Percentiles rank a stretch among this genome's conserved stretches.
Conservation (phyloP, 2,888 invertebrate species). For the Anticlea derivata region DNA sequence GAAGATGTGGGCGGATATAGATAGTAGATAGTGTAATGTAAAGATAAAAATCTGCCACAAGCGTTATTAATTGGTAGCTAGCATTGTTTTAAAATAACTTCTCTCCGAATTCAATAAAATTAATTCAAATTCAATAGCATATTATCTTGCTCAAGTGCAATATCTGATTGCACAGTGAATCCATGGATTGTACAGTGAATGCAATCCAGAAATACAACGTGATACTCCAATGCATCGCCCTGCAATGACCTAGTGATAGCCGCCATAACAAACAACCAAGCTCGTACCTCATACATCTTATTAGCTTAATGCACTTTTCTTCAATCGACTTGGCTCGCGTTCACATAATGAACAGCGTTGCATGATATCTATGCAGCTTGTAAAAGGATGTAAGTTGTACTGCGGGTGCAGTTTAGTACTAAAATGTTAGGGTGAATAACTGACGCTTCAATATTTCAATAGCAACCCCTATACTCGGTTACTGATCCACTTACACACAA, state of each 20-base stretch:
- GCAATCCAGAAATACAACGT: slow-evolving; percentile 53
- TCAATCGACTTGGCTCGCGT: slow-evolving; percentile 34
- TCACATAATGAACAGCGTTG: slow-evolving; percentile 26
- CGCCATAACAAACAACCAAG: slow-evolving; percentile 46
- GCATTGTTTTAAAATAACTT: too few relatives aligned
- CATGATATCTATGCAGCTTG: slow-evolving; percentile 14
- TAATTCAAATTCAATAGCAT: neutral
- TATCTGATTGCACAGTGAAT: slow-evolving; percentile 28
- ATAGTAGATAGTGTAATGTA: too few relatives aligned
- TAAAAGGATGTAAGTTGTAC: slow-evolving; percentile 2
- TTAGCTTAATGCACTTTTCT: slow-evolving; percentile 51
- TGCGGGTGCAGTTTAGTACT: too few relatives aligned
- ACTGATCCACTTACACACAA: slow-evolving; percentile 2
- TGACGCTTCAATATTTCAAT: neutral
- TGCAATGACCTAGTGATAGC: slow-evolving; percentile 55
- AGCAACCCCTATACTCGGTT: slow-evolving; percentile 9
- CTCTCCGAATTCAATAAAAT: too few relatives aligned
- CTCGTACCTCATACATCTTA: slow-evolving; percentile 46
- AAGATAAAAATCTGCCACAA: too few relatives aligned
- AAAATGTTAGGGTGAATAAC: slow-evolving; percentile 12
- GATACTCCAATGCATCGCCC: slow-evolving; percentile 43
- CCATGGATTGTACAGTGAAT: slow-evolving; percentile 36
- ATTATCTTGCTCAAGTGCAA: neutral
- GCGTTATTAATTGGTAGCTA: too few relatives aligned
- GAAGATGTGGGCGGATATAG: too few relatives aligned